Evolutionary conservation across 2,797 vertebrate species (phyloP).

Genomic region (Acanthis flammea): DNA sequence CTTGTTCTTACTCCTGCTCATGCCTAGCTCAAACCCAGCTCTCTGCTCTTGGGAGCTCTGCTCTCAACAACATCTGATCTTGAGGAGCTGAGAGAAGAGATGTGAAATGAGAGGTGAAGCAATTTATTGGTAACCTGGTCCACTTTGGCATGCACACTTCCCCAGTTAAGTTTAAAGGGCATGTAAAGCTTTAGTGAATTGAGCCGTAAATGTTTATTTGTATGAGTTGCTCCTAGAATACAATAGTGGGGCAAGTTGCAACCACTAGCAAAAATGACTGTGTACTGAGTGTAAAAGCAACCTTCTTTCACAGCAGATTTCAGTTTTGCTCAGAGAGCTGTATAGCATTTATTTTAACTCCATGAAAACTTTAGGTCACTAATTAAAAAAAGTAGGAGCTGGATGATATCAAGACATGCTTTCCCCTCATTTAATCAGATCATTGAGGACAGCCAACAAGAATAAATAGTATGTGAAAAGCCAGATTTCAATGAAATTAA

Average conservation of each 20-base stretch:
- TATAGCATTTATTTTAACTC: neutral
- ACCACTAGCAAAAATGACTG: conserved; percentile 15
- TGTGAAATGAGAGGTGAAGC: conserved; percentile 5
- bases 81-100: neutral
- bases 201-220: conserved; percentile 45
- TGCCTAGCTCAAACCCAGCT: neutral
- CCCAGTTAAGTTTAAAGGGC: conserved; percentile 35
- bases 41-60: neutral
- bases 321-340: neutral
- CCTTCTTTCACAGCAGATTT: conserved; percentile 17
- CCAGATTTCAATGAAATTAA: conserved; percentile 53
- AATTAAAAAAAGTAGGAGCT: conserved; percentile 31
- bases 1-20: neutral
- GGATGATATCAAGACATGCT: neutral
- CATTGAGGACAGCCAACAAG: neutral
- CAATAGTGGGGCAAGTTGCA: neutral
- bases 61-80: neutral
- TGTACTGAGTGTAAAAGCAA: neutral
- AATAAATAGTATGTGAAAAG: neutral
- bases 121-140: neutral
- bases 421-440: conserved; percentile 35
- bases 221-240: conserved; percentile 21
- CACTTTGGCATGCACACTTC: neutral
- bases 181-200: neutral
- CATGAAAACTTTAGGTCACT: conserved; percentile 49